phyloP scores from a whole-genome alignment of 2,113 vertebrate genomes.

The Phalacrocorax pelagicus region DNA sequence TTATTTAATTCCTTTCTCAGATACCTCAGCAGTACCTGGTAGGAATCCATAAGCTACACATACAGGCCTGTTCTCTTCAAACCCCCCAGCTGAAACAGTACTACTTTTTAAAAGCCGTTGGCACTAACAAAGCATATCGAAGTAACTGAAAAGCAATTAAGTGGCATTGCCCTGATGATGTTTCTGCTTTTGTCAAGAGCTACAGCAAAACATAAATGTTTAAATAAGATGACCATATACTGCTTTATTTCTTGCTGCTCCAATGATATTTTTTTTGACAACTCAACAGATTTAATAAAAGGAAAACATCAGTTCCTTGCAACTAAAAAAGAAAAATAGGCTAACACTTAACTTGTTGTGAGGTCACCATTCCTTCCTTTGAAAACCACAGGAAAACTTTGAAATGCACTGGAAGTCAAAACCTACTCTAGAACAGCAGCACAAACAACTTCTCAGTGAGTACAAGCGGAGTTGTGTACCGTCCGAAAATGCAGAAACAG shows the following conservation, averaged over 20 bases:
- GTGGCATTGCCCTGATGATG: not conserved
- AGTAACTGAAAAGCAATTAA: not conserved
- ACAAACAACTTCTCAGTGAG: not conserved
- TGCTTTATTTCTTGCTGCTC: not conserved
- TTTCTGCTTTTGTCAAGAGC: not conserved
- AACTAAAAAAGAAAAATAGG: not conserved
- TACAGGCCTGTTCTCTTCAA: not conserved
- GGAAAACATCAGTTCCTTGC: not conserved
- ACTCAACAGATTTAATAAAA: not conserved
- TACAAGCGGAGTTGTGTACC: not conserved
- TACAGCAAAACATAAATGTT: not conserved
- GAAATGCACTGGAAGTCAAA: not conserved
- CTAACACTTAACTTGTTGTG: not conserved
- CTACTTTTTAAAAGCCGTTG: not conserved
- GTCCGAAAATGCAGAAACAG: not conserved
- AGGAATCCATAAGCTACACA: not conserved
- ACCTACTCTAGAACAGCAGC: not conserved
- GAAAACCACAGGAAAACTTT: not conserved
- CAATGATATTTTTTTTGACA: not conserved
- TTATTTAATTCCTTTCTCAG: not conserved
- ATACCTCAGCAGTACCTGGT: not conserved
- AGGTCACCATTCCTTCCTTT: not conserved
- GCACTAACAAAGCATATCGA: not conserved
- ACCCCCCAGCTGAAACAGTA: not conserved
- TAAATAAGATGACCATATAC: not conserved